Base-by-base conservation (phyloP, 2,113 vertebrate species). In the Empidonax alnorum region DNA sequence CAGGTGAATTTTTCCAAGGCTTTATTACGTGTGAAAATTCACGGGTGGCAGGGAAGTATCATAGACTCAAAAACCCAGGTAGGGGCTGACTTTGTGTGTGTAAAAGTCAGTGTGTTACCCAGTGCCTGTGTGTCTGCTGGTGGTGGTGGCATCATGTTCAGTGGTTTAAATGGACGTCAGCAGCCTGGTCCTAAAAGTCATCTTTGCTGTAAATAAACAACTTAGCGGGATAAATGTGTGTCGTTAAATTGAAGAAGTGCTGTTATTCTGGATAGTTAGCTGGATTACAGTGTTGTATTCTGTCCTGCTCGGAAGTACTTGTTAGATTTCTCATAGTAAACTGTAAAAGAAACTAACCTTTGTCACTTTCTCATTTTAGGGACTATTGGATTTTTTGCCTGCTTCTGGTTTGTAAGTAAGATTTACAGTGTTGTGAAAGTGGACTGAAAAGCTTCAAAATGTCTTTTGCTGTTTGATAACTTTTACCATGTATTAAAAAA, bases 401-500 rank as follows among this genome's bases (percentile, higher is more conserved):
- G 98, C 96, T 99, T 99, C 98, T 99, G 98, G 98, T 99, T 99
- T 97, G 98, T 99, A 95, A 98, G 98, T 96, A 99, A 99, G 98
- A 99, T 99, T 97, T 99, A 99, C 97, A 99, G 98, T 80, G 98
- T 99, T 91, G 98, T 99, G 82, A 99, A 99, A 96, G 98, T 99
- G 97, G 98, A 99, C 98, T 99, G 98, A 98, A 93, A 86, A 96
- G 58, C 86, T 81, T 92, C 58, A 21, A 56, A 87, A 82, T 76
- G 72, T 76, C 59, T 90, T 96, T 93, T 85, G 72, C 73, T 87
- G 92, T 97, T 80, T 85, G 95, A 71, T 93, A 63, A 68, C 80
- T 94, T 96, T 94, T 94, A 96, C 74, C 92, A 77, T 90, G 66
- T 85, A 94, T 41, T 52, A 79, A 80, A 85, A 97, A 96, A 74